These are phyloP conservation scores for Eutolmus rufibarbis DNA, from an alignment of 2,888 invertebrate species.

Conservation along the genomic window DNA sequence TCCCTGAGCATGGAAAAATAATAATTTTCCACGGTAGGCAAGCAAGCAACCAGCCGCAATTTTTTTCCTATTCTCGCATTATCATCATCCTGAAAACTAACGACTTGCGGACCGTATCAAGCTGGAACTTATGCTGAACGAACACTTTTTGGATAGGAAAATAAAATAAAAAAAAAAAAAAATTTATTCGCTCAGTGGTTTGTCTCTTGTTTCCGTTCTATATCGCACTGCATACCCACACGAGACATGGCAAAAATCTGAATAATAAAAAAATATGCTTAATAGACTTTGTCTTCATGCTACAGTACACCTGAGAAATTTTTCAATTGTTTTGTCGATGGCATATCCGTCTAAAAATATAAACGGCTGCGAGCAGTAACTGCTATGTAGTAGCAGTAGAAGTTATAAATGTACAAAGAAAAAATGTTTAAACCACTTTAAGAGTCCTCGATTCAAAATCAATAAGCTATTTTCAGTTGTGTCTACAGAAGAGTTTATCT, in stretches of 20 bases:
- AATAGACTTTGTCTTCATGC: slow-evolving; percentile 22
- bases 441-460: neutral
- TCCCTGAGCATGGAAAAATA: neutral
- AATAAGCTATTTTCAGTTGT: neutral
- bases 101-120: neutral
- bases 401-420: neutral
- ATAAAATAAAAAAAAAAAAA: neutral
- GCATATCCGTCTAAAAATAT: neutral
- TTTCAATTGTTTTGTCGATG: slow-evolving; percentile 28
- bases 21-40: neutral
- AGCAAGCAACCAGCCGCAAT: neutral
- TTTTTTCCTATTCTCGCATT: neutral
- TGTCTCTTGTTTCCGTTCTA: slow-evolving; percentile 17
- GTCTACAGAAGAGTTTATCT: neutral
- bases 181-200: neutral
- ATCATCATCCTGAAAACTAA: neutral
- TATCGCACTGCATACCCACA: neutral
- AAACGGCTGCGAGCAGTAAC: neutral
- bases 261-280: slow-evolving; percentile 2
- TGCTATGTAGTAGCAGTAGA: neutral
- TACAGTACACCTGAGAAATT: slow-evolving; percentile 24
- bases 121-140: neutral
- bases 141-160: neutral
- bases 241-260: neutral
- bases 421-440: neutral